A percentile compares a stretch with the other conserved stretches of the same genome.
Conservation (phyloP, 2,888 invertebrate genomes). For the Heteromurus nitidus region DNA sequence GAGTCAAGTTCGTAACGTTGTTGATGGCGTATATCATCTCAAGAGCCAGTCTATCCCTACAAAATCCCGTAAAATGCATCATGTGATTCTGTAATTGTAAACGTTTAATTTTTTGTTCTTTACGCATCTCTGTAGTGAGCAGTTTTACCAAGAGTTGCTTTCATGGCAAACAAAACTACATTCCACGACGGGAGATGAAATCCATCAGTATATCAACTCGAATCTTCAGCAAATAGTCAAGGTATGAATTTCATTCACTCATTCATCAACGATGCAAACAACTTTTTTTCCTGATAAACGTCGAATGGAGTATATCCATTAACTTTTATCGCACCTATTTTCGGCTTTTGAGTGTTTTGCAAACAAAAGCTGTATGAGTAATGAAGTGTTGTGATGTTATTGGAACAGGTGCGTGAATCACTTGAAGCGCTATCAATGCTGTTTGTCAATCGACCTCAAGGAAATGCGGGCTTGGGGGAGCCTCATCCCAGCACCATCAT, state of each 20-base stretch:
- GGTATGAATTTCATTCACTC: too few relatives aligned
- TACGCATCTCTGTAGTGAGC: constrained; percentile 76
- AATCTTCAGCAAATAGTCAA: constrained; percentile 88
- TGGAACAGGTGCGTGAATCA: constrained; percentile 84
- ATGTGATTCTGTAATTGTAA: too few relatives aligned
- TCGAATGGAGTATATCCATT: constrained; percentile 13
- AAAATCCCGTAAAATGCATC: too few relatives aligned
- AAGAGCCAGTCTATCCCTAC: too few relatives aligned
- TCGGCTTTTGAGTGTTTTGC: not conserved
- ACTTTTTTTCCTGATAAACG: not conserved
- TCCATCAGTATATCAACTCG: constrained; percentile 84
- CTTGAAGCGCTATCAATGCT: constrained; percentile 86
- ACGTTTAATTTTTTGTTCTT: constrained; percentile 25
- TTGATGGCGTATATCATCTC: too few relatives aligned
- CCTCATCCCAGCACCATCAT: constrained; percentile 35
- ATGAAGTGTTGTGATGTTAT: not conserved
- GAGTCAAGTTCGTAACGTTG: too few relatives aligned
- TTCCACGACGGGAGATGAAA: constrained; percentile 83
- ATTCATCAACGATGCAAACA: too few relatives aligned
- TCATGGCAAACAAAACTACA: constrained; percentile 84
- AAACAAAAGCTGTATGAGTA: not conserved
- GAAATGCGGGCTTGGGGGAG: constrained; percentile 34
- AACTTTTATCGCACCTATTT: not conserved
- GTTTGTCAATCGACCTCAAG: constrained; percentile 73
- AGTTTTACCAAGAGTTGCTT: constrained; percentile 82